These are phyloP conservation scores for Diachasmimorpha longicaudata DNA, from an alignment of 1,140 invertebrate species.

Conservation along the genomic window DNA sequence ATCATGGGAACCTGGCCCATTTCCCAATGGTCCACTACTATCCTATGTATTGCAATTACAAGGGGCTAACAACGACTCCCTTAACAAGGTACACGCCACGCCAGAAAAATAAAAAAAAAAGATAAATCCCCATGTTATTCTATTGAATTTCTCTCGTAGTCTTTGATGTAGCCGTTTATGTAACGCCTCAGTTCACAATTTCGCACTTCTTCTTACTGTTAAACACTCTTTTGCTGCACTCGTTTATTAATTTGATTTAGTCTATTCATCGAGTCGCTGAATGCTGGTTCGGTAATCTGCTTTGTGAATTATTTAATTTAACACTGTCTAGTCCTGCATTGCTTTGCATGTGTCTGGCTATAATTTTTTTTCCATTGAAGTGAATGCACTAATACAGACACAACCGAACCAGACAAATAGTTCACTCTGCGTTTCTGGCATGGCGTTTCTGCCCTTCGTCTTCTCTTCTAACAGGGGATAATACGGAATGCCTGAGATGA, in stretches of 20 bases:
- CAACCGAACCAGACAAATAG: constrained; percentile 49
- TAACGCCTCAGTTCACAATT: neutral
- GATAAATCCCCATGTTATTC: neutral
- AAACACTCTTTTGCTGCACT: constrained; percentile 16
- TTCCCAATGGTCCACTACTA: constrained; percentile 85
- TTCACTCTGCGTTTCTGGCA: constrained; percentile 50
- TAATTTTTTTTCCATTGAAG: neutral
- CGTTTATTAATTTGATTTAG: neutral
- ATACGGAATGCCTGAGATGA: constrained; percentile 21
- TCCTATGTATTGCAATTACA: constrained; percentile 77
- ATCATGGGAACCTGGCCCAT: constrained; percentile 85
- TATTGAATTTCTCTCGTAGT: neutral
- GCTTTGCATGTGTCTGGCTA: constrained; percentile 15
- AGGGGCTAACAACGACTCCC: constrained; percentile 68
- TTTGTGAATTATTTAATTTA: constrained; percentile 13
- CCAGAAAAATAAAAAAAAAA: constrained; percentile 41
- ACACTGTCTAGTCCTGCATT: neutral
- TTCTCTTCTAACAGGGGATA: constrained; percentile 37
- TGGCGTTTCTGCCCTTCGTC: constrained; percentile 47
- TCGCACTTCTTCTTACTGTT: neutral
- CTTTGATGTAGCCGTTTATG: neutral
- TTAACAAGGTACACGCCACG: constrained; percentile 67
- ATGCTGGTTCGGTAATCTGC: constrained; percentile 41
- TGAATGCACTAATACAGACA: constrained; percentile 30
- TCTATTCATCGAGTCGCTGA: constrained; percentile 29